phyloP scores from a whole-genome alignment of 2,888 invertebrate species.

The Petrolisthes cinctipes region DNA sequence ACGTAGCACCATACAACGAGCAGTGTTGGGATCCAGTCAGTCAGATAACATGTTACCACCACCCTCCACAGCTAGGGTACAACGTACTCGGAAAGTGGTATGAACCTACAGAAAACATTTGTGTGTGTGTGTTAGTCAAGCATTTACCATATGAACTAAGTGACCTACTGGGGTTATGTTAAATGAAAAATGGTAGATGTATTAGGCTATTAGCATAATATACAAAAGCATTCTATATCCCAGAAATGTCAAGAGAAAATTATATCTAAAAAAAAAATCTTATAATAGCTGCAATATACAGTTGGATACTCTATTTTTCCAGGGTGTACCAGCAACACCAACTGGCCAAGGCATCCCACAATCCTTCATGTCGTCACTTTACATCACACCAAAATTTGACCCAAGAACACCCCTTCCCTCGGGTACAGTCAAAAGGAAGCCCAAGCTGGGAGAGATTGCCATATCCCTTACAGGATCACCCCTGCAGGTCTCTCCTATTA shows the following conservation, averaged over 20 bases:
- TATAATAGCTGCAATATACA: too few relatives aligned
- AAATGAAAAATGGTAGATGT: too few relatives aligned
- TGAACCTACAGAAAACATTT: background rate
- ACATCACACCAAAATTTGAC: constrained; percentile 53
- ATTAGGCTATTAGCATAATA: too few relatives aligned
- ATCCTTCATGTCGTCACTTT: background rate
- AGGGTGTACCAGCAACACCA: constrained; percentile 36
- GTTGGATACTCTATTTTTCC: background rate
- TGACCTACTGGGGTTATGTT: too few relatives aligned
- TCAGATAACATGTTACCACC: constrained; percentile 40
- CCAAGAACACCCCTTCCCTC: constrained; percentile 41
- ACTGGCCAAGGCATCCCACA: constrained; percentile 7
- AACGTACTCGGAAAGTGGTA: constrained; percentile 27
- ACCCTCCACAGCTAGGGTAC: constrained; percentile 31
- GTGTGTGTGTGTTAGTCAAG: too few relatives aligned
- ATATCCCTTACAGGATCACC: constrained; percentile 49
- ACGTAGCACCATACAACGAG: constrained; percentile 12
- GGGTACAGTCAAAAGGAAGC: constrained; percentile 43
- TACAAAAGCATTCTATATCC: too few relatives aligned
- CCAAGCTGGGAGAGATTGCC: constrained; percentile 37
- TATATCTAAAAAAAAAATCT: too few relatives aligned
- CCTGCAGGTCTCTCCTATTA: constrained; percentile 37
- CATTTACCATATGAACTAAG: too few relatives aligned
- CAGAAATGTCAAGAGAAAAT: too few relatives aligned
- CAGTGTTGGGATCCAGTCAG: constrained; percentile 42